These are phyloP conservation scores for Ophion costatus DNA, from an alignment of 2,888 invertebrate genomes.

Conservation along the genomic window DNA sequence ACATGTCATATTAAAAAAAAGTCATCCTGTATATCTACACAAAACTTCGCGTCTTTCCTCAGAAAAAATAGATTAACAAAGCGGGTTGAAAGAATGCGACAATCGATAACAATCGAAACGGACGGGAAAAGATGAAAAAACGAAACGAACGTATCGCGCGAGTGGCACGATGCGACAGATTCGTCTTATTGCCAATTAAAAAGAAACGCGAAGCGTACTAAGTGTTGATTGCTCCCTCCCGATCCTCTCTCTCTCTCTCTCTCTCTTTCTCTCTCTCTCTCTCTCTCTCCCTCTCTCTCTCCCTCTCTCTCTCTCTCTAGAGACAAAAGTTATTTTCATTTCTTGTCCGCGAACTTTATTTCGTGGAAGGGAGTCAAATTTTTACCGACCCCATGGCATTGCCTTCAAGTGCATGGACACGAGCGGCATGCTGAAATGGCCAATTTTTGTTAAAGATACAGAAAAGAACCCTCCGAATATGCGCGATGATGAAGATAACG, in stretches of 20 bases:
- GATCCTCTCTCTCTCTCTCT: constrained; percentile 8
- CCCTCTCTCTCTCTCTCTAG: too few species aligned
- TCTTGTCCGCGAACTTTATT: constrained; percentile 32
- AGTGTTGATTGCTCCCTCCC: constrained; percentile 11
- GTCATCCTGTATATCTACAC: too few species aligned
- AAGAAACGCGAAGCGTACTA: constrained; percentile 10
- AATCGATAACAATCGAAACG: not conserved
- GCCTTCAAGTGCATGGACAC: not conserved
- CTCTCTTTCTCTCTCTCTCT: constrained; percentile 1
- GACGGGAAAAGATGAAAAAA: not conserved
- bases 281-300: too few species aligned
- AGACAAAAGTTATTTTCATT: not conserved
- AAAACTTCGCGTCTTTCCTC: too few species aligned
- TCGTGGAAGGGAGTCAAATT: constrained; percentile 26
- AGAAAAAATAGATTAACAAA: too few species aligned
- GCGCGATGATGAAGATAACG: too few species aligned
- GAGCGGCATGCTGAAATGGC: not conserved
- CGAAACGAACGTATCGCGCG: not conserved
- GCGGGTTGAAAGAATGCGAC: not conserved
- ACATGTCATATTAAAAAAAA: too few species aligned
- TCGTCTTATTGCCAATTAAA: constrained; percentile 43
- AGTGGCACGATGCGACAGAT: not conserved
- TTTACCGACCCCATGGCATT: not conserved
- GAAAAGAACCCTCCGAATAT: not conserved
- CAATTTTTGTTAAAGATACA: constrained; percentile 29